Evolutionary conservation across 2,888 invertebrate species (phyloP), one percentile per base, ranked within the genome.

Genomic region (Eristalinus sepulchralis): DNA sequence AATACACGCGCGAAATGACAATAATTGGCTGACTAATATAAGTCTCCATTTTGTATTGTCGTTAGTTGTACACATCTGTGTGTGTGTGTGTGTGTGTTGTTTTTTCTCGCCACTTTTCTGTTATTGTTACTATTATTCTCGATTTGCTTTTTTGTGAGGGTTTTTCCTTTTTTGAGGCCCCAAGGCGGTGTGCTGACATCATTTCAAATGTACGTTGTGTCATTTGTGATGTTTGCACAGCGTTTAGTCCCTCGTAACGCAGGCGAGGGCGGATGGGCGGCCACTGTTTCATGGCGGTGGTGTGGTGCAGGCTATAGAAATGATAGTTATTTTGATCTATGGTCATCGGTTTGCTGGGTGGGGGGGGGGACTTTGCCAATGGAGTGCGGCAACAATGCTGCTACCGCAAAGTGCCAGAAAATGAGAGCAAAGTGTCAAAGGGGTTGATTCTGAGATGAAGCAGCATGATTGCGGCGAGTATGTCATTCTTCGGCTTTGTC

Each of bases 11-110:
- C 85, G 72, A 85, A 82, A 82, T 78, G 82, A 76, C 82, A 85
- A 85, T 81, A 76, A 85, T 85, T 85, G 85, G 82, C 82, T 82
- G 85, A 85, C 85, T 85, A 85, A 82, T 85, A 85, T 75, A 76
- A 78, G 85, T 82, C 82, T 85, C 66, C 66, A 64, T n/a, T 60
- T 70, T 76, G 68, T 70, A 75, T 36, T 47, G 47, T 47, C 17
- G 47, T 17, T 17, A 47, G 47, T 47, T 47, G 8, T 47, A 17
- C 17, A 47, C 27, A 27, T 27, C 27, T 27, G 27, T 27, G 27
- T 27, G 27, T 27, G n/a, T n/a, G n/a, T n/a, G n/a, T n/a, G n/a
- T n/a, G n/a, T n/a, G n/a, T 47, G n/a, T 17, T 47, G n/a, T 47
- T 47, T 13, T 11, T 1, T 2, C 1, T 39, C 39, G 13, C n/a